A percentile compares a stretch with the other conserved stretches of the same genome.
phyloP scores from a whole-genome alignment of 2,888 invertebrate species.

The Hipparchia sbordonii region DNA sequence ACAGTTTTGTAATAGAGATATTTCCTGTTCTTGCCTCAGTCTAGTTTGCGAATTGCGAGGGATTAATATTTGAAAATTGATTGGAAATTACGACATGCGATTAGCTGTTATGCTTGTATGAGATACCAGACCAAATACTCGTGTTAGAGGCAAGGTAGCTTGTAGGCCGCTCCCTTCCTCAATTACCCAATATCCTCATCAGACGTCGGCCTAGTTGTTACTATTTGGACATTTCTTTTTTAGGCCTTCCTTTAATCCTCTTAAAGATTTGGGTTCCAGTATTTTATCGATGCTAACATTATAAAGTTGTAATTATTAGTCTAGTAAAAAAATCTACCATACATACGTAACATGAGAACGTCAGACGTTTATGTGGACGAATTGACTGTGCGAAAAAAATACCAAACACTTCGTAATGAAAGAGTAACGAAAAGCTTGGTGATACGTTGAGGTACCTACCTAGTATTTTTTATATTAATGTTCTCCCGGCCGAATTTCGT shows the following conservation, averaged over 20 bases:
- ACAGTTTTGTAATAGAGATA: slow-evolving; percentile 5
- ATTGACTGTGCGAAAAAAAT: too few species aligned
- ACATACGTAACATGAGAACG: too few species aligned
- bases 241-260: slow-evolving; percentile 5
- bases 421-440: too few species aligned
- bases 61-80: slow-evolving; percentile 21
- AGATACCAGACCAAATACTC: not conserved
- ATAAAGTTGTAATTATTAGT: too few species aligned
- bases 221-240: slow-evolving; percentile 35
- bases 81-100: slow-evolving; percentile 24
- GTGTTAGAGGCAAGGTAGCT: slow-evolving; percentile 35
- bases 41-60: slow-evolving; percentile 11
- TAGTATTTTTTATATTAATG: too few species aligned
- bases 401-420: too few species aligned
- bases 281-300: too few species aligned
- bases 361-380: too few species aligned
- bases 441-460: too few species aligned
- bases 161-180: slow-evolving; percentile 69
- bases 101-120: not conserved
- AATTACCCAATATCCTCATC: slow-evolving; percentile 76
- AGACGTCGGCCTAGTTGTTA: slow-evolving; percentile 59
- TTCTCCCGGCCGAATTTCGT: too few species aligned
- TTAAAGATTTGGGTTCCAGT: not conserved
- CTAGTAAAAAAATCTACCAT: too few species aligned
- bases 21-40: not conserved